Conservation (phyloP, 2,888 invertebrate genomes). For the Cecidostiba fungosa region DNA sequence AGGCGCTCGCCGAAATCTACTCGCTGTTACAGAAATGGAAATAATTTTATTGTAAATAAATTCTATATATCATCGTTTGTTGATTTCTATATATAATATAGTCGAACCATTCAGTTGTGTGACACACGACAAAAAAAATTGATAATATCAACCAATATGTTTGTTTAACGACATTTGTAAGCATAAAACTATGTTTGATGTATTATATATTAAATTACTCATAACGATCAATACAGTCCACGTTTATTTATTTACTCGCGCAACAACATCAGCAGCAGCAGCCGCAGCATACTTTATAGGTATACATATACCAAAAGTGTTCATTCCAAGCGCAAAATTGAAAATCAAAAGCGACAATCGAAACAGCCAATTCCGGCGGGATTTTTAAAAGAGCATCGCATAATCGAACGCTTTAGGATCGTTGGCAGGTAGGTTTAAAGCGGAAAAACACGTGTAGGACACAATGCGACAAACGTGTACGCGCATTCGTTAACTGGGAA, state of each 20-base stretch:
- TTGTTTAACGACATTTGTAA: constrained; percentile 37
- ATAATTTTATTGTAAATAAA: constrained; percentile 58
- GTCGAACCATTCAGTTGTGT: neutral
- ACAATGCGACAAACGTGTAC: neutral
- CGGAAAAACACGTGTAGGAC: neutral
- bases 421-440: neutral
- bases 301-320: no score
- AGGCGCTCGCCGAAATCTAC: constrained; percentile 59
- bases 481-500: neutral
- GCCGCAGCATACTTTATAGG: no score
- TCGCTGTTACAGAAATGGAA: constrained; percentile 38
- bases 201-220: constrained; percentile 47
- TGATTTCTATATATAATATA: neutral
- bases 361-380: neutral
- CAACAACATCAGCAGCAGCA: no score
- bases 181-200: constrained; percentile 40
- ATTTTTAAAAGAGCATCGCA: neutral
- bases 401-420: neutral
- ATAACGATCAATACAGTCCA: neutral
- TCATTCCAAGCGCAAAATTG: neutral
- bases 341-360: neutral
- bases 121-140: neutral
- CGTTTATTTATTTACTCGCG: neutral
- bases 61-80: constrained; percentile 14
- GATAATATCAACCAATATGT: constrained; percentile 33